Conservation (phyloP, 2,797 vertebrate genomes). For the Merluccius polli region DNA sequence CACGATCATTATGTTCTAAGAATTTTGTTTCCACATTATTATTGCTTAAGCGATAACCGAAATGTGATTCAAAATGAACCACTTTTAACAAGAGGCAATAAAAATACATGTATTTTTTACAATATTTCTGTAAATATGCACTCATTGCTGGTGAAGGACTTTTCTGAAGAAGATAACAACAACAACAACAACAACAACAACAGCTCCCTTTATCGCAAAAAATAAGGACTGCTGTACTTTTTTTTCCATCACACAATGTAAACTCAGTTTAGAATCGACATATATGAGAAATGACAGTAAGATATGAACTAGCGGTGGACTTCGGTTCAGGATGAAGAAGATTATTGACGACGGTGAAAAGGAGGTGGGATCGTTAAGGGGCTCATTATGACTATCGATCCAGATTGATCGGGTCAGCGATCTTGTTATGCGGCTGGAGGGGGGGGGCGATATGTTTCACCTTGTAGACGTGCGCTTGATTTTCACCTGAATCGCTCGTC, state of each 20-base stretch:
- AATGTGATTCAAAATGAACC: too few relatives aligned
- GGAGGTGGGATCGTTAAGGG: slow-evolving; percentile 26
- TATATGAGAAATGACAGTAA: background rate
- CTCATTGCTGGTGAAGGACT: too few relatives aligned
- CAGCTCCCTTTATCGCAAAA: too few relatives aligned
- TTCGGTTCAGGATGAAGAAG: slow-evolving; percentile 19
- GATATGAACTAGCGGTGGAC: slow-evolving; percentile 22
- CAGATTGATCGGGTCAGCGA: slow-evolving; percentile 52
- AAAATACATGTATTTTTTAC: too few relatives aligned
- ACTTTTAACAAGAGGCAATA: too few relatives aligned
- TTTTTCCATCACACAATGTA: background rate
- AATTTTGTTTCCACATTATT: too few relatives aligned
- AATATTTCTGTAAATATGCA: too few relatives aligned
- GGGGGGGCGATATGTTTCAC: slow-evolving; percentile 39
- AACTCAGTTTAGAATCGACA: background rate
- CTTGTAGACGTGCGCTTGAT: slow-evolving; percentile 36
- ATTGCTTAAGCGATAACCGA: too few relatives aligned
- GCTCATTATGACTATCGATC: slow-evolving; percentile 51
- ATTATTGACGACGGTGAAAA: slow-evolving; percentile 22
- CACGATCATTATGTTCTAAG: too few relatives aligned
- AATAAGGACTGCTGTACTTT: too few relatives aligned
- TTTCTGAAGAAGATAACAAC: too few relatives aligned
- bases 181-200: too few relatives aligned
- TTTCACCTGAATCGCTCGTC: slow-evolving; percentile 1
- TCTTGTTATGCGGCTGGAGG: slow-evolving; percentile 35